Evolutionary conservation across 2,113 vertebrate genomes (phyloP), one percentile per base, ranked within the genome.

Genomic region (Apodemus sylvaticus): DNA sequence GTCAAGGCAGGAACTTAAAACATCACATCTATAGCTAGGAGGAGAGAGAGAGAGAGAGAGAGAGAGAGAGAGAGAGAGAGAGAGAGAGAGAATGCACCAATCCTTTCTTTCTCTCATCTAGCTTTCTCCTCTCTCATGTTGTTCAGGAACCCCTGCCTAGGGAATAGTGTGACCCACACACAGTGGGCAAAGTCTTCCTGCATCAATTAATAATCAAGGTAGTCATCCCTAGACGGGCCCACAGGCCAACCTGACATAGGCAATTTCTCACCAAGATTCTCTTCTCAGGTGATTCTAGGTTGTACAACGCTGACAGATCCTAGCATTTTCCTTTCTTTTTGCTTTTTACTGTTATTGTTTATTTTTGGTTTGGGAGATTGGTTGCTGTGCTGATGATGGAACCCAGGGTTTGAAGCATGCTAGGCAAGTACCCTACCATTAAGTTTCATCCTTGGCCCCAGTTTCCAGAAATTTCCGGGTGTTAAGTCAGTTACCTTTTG

Each of bases 401-500:
- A 53, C 6, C 48, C 45, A 70, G 45, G 31, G 85, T 34, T n/a
- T n/a, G 70, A 22, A 71, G 42, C 42, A 48, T 86, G 26, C 16
- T 85, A 64, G 42, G 42, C 58, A 66, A 86, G 48, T 66, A 20
- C 55, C 81, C 55, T 62, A 83, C 81, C 62, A 86, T 48, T 26
- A 62, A 24, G 2, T 48, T 51, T 48, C 42, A 86, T 68, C 62
- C 42, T 34, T 34, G 29, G 14, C 16, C 31, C 51, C 45, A 51
- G 85, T 39, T 89, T 62, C 55, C 55, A 62, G 55, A 42, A 77
- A 73, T 45, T n/a, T 95, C 60, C 2, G 34, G 51, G 34, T 13
- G 62, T 76, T 88, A 78, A n/a, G 64, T 90, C 60, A 90, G 85
- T 95, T 79, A 68, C 64, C 24, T 92, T 92, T 85, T 70, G 24